Evolutionary conservation across 53 echinoderm and acorn worm species (phyloP).

Genomic region (Zoroaster sp.): DNA sequence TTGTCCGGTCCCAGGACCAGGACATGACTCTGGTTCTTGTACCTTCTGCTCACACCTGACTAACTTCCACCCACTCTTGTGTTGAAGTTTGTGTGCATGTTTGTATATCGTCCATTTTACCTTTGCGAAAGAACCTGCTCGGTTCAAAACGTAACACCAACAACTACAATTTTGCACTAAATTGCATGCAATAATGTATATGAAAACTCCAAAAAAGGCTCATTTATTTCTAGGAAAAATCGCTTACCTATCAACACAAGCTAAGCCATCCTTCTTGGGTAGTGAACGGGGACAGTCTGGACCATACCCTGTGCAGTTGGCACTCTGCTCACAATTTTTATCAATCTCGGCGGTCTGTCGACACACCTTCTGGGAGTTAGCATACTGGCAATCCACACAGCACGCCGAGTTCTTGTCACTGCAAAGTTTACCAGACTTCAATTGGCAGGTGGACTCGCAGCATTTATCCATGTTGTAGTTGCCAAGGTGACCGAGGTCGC

Average conservation of each 20-base stretch:
- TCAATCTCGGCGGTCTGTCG: constrained; percentile 72
- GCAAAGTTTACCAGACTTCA: constrained; percentile 70
- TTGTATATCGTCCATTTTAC: no score
- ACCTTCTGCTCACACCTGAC: no score
- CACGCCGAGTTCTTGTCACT: constrained; percentile 91
- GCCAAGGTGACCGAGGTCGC: constrained; percentile 85
- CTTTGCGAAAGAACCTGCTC: no score
- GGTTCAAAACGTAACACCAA: no score
- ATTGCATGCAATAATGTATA: no score
- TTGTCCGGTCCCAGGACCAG: no score
- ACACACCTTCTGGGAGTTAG: constrained; percentile 62
- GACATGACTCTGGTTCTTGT: no score
- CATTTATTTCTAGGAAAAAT: no score
- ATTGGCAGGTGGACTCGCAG: constrained; percentile 74
- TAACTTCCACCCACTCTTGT: no score
- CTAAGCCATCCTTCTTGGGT: constrained; percentile 43
- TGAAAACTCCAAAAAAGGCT: no score
- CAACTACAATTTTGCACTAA: no score
- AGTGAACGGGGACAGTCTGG: constrained; percentile 61
- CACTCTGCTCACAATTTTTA: constrained; percentile 65
- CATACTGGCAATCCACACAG: constrained; percentile 76
- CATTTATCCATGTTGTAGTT: constrained; percentile 74
- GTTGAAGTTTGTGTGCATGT: no score
- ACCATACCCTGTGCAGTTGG: constrained; percentile 60
- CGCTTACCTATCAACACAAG: constrained; percentile 86